A percentile compares a stretch with the other conserved stretches of the same genome.
Evolutionary conservation across 2,888 invertebrate genomes (phyloP).

Genomic region (Hirtodrosophila confusa): DNA sequence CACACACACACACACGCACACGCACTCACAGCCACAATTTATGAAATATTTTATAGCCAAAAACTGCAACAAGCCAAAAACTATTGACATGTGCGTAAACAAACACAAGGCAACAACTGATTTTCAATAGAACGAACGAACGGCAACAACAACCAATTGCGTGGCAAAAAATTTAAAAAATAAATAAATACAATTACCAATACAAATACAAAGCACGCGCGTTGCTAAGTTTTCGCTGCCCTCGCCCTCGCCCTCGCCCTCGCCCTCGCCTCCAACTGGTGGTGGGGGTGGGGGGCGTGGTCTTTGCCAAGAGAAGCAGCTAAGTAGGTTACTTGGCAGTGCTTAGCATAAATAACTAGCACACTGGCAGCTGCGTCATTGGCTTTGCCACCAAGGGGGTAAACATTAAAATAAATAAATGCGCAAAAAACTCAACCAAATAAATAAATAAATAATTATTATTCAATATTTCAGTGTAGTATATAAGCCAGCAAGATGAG

Average conservation of each 20-base stretch:
- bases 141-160: slow-evolving; percentile 7
- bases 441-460: slow-evolving; percentile 28
- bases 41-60: slow-evolving; percentile 40
- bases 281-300: slow-evolving; percentile 11
- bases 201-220: slow-evolving; percentile 43
- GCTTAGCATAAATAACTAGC: slow-evolving; percentile 72
- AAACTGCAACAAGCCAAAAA: slow-evolving; percentile 39
- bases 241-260: neutral
- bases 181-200: slow-evolving; percentile 58
- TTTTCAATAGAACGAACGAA: slow-evolving; percentile 6
- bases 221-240: slow-evolving; percentile 65
- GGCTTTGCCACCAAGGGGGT: slow-evolving; percentile 54
- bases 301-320: slow-evolving; percentile 29
- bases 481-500: slow-evolving; percentile 24
- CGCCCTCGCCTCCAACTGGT: neutral
- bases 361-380: slow-evolving; percentile 57
- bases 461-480: neutral
- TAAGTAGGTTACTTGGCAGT: slow-evolving; percentile 76
- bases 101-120: slow-evolving; percentile 47
- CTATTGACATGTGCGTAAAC: slow-evolving; percentile 56
- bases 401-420: slow-evolving; percentile 34
- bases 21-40: neutral
- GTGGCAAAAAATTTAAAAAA: slow-evolving; percentile 9
- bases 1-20: neutral
- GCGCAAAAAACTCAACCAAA: slow-evolving; percentile 34